Base-by-base conservation (phyloP, 2,888 invertebrate genomes). In the Torymus texanus region DNA sequence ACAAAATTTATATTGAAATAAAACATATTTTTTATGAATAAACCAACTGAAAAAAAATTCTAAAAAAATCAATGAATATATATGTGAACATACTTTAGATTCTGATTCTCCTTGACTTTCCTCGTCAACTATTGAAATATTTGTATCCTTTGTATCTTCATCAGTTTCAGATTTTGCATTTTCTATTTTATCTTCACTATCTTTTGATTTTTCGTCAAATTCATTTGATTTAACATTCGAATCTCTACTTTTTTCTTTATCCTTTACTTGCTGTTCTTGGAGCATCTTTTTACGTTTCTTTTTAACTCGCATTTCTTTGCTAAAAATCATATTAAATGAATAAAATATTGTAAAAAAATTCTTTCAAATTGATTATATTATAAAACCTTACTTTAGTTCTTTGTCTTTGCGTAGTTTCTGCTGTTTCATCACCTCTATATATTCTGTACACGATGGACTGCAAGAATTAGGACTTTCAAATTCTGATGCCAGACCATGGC, bases 401-500 rank as follows among this genome's bases (percentile, higher is more conserved):
- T 89, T 88, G 56, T 90, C 89, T 73, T 88, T 88, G 29, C 88
- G 85, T 61, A 86, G 72, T 71, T 85, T 80, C 16, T 86, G 82
- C 67, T 87, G 86, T 65, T 85, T 87, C 84, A 89, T 90, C 29
- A 87, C 85, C 79, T 90, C 89, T 80, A 90, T 91, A 58, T 90
- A 92, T 70, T 91, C 92, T 83, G 94, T 93, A 88, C 96, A 96
- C 1, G 93, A 92, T 70, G 92, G 92, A 87, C 95, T 95, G 87
- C 95, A 97, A 90, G 94, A 94, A 89, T 94, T 94, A 10, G 95
- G 93, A 81, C 94, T 95, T 78, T 95, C 93, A 88, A 97, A 97
- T 87, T 97, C 97, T 0, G 94, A 94, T 2, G 94, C 94, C 88
- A 96, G 92, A 13, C 97, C 97, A 88, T 95, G 96, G 87, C 95